Base-by-base conservation (phyloP, 2,113 vertebrate species). In the Chionis minor region DNA sequence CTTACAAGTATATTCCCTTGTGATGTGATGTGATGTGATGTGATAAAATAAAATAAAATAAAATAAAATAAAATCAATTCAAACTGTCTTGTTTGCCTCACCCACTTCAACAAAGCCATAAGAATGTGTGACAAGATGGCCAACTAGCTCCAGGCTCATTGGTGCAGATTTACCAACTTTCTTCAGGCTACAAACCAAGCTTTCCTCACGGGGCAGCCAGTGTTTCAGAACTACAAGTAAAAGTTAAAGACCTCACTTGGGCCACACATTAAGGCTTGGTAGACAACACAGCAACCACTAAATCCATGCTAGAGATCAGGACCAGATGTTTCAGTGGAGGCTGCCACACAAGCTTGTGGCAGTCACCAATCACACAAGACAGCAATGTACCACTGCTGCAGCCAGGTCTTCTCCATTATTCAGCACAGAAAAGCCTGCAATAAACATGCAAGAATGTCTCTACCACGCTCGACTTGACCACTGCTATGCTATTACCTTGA, bases 391-490 rank as follows among this genome's bases (percentile, higher is more conserved):
- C 28, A 11, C 35, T 70, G 30, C n/a, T n/a, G 20, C 11, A 45
- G 8, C 4, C 27, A 69, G 35, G 20, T 3, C 6, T 5, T 45
- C 33, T 70, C n/a, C 17, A 8, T 49, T 92, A 81, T 24, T 73
- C 14, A 89, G 21, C 17, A 45, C 14, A 88, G 40, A 75, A 77
- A 70, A 73, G 2, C 27, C 72, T 61, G 28, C 40, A 85, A 90
- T 44, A 5, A 88, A 69, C 8, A 40, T 16, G 5, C 15, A 80
- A 69, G 26, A 10, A 26, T 75, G 18, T 79, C 90, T 88, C 93
- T 80, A 40, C 47, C 38, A 44, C 0, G 0, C 33, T 69, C 22
- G 1, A 2, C 82, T 65, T 82, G 56, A 52, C 54, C 6, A 7
- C 19, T 52, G 8, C 33, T 70, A 45, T 1, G 4, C 49, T 83